Conservation (phyloP, 2,797 vertebrate species). For the Glyptemys insculpta region DNA sequence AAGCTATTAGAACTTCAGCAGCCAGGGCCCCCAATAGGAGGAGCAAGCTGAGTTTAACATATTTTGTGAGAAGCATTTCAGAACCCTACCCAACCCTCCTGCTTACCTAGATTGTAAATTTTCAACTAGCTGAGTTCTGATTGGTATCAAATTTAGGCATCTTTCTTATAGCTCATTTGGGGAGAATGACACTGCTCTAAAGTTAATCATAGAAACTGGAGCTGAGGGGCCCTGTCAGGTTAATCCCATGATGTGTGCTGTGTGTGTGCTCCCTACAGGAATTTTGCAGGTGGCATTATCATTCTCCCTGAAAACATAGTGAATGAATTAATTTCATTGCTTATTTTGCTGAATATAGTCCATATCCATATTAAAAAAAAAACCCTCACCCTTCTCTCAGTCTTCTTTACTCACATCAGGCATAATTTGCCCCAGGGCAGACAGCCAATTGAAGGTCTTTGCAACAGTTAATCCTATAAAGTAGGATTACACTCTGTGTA, state of each 20-base stretch:
- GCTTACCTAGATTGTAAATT: not conserved
- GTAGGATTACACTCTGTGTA: slow-evolving; percentile 63
- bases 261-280: slow-evolving; percentile 15
- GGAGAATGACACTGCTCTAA: slow-evolving; percentile 61
- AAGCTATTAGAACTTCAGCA: not conserved
- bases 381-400: slow-evolving; percentile 6
- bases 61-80: not conserved
- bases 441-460: slow-evolving; percentile 68
- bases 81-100: not conserved
- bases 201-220: slow-evolving; percentile 73
- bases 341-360: slow-evolving; percentile 48
- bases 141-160: not conserved
- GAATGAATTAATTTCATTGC: not conserved
- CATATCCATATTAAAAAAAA: slow-evolving; percentile 51
- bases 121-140: not conserved
- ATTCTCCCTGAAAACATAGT: slow-evolving; percentile 20
- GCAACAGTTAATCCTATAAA: slow-evolving; percentile 67
- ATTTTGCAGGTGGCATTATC: slow-evolving; percentile 32
- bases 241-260: slow-evolving; percentile 4
- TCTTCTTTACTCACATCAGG: slow-evolving; percentile 52
- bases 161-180: slow-evolving; percentile 48
- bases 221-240: slow-evolving; percentile 49
- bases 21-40: not conserved
- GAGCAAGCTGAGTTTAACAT: not conserved
- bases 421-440: slow-evolving; percentile 47